Conservation (phyloP, 2,113 vertebrate genomes). For the Pomatorhinus ruficollis region DNA sequence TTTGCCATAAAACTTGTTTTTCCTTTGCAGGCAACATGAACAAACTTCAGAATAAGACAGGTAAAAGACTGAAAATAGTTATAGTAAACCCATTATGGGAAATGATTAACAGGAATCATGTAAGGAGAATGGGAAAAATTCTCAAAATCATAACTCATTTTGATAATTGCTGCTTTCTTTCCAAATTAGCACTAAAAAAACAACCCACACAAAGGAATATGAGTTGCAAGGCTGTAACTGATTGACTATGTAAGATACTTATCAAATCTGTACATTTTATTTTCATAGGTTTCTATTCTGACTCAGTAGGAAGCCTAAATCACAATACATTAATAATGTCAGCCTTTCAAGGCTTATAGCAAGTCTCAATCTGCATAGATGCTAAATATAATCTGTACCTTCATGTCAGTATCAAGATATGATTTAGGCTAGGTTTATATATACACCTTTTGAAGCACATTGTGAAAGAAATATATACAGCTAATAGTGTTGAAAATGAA, state of each 20-base stretch:
- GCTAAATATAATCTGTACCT: not conserved
- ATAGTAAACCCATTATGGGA: not conserved
- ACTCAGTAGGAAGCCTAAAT: constrained; percentile 22
- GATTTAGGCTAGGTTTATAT: not conserved
- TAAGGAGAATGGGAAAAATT: not conserved
- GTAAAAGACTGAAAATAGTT: not conserved
- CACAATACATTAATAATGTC: constrained; percentile 17
- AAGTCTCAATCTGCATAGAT: not conserved
- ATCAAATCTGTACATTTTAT: constrained; percentile 17
- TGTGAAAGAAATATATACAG: not conserved
- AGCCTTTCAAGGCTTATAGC: not conserved
- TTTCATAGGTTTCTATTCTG: not conserved
- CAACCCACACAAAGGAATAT: not conserved
- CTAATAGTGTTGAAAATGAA: constrained; percentile 21
- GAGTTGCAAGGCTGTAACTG: not conserved
- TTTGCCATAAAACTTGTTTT: not conserved
- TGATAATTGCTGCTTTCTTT: not conserved
- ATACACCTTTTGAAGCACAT: not conserved
- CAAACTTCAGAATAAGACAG: not conserved
- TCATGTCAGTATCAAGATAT: not conserved
- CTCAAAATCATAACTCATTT: not conserved
- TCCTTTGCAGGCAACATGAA: not conserved
- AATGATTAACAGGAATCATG: not conserved
- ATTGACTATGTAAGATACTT: not conserved
- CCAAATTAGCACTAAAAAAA: not conserved